Percentiles rank a stretch among this genome's conserved stretches.
Evolutionary conservation across 2,113 vertebrate genomes (phyloP).

Genomic region (Eublepharis macularius): DNA sequence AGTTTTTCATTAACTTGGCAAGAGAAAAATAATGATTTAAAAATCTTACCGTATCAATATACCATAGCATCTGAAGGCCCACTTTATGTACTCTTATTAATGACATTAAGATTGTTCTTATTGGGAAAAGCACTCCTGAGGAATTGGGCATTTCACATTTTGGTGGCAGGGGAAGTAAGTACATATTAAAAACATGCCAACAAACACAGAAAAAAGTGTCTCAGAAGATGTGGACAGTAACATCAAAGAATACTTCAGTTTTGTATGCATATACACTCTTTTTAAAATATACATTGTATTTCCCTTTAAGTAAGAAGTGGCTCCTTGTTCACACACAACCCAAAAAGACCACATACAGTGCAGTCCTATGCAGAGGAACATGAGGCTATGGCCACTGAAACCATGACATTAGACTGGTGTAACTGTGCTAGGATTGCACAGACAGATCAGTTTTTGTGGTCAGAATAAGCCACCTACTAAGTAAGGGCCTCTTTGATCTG

Average conservation of each 20-base stretch:
- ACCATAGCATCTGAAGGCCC: background rate
- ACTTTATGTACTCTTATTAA: background rate
- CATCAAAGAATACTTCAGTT: background rate
- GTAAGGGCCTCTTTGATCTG: no score
- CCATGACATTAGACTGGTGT: no score
- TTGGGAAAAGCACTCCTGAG: background rate
- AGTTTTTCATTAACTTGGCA: background rate
- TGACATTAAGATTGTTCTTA: background rate
- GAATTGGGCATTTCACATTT: background rate
- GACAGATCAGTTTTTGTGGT: no score
- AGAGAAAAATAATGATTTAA: background rate
- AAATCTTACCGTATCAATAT: background rate
- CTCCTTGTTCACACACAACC: background rate
- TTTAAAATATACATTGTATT: background rate
- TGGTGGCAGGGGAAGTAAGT: background rate
- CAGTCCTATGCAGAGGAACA: background rate
- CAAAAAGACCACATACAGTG: background rate
- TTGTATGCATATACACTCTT: background rate
- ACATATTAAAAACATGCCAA: background rate
- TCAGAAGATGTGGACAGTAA: background rate
- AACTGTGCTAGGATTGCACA: no score
- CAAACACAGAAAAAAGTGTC: background rate
- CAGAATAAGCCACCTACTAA: no score
- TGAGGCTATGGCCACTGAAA: no score
- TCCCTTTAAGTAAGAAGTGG: background rate